A percentile compares a stretch with the other conserved stretches of the same genome.
phyloP scores from a whole-genome alignment of 2,113 vertebrate genomes.

The Sinosuthora webbiana region DNA sequence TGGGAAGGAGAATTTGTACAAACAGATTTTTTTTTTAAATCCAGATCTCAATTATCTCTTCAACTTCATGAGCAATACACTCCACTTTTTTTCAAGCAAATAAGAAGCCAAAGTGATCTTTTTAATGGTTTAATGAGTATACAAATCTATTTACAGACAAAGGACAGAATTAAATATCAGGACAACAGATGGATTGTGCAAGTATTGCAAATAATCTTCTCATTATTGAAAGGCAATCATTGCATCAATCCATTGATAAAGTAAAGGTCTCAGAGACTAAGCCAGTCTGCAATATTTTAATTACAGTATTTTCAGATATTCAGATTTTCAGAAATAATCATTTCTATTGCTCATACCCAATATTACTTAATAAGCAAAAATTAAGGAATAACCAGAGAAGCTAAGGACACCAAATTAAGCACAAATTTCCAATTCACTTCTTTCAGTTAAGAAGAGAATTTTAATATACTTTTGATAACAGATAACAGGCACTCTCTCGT shows the following conservation, averaged over 20 bases:
- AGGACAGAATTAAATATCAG: background rate
- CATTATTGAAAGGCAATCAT: background rate
- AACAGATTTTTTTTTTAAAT: background rate
- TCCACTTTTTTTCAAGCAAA: background rate
- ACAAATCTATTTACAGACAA: background rate
- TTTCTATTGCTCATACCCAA: background rate
- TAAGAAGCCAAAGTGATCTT: background rate
- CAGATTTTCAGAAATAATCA: background rate
- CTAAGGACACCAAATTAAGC: background rate
- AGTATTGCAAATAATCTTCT: background rate
- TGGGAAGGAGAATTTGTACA: background rate
- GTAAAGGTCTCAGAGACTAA: slow-evolving; percentile 1
- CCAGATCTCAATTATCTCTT: background rate
- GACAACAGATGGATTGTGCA: background rate
- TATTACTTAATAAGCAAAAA: slow-evolving; percentile 38
- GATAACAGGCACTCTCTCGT: background rate
- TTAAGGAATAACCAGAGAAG: slow-evolving; percentile 20
- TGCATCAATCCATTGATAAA: slow-evolving; percentile 18
- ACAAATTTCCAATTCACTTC: background rate
- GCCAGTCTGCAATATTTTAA: slow-evolving; percentile 6
- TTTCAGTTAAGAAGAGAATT: background rate
- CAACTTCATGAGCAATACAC: background rate
- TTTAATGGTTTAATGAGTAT: background rate
- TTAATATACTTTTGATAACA: slow-evolving; percentile 15
- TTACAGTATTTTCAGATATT: slow-evolving; percentile 17